A percentile compares a stretch with the other conserved stretches of the same genome.
Evolutionary conservation across 2,113 vertebrate genomes (phyloP).

Genomic region (Rhipidura dahli): DNA sequence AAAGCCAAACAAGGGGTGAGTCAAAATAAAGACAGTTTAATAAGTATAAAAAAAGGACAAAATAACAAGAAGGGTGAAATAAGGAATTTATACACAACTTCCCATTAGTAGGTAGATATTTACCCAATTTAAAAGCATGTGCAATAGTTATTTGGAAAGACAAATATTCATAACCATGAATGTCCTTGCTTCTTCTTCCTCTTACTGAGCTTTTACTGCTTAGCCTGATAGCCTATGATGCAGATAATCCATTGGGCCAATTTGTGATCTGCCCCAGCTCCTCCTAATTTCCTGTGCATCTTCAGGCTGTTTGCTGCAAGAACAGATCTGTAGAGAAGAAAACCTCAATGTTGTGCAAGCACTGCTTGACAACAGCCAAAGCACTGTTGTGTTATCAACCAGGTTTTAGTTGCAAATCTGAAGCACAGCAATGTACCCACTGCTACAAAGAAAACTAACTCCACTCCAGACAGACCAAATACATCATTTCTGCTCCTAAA

Average conservation of each 20-base stretch:
- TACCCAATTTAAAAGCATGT: background rate
- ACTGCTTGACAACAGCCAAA: background rate
- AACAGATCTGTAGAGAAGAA: background rate
- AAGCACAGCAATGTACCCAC: background rate
- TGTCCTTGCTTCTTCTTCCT: background rate
- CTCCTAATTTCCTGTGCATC: background rate
- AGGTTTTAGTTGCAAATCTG: background rate
- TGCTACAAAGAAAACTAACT: background rate
- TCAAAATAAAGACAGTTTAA: background rate
- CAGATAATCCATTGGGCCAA: background rate
- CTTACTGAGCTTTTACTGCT: background rate
- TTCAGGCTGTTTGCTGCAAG: background rate
- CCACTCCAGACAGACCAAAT: background rate
- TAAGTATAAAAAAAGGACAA: background rate
- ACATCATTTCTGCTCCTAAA: background rate
- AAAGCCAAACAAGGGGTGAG: background rate
- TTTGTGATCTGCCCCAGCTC: background rate
- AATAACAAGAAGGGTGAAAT: background rate
- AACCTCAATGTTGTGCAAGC: background rate
- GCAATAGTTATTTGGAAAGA: background rate
- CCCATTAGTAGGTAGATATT: background rate
- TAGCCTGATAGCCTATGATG: too few relatives aligned
- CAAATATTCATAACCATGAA: background rate
- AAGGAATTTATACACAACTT: background rate
- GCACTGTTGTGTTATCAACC: background rate